These are phyloP conservation scores for Meloidogyne exigua DNA, from an alignment of 1,140 invertebrate species.

Conservation along the genomic window DNA sequence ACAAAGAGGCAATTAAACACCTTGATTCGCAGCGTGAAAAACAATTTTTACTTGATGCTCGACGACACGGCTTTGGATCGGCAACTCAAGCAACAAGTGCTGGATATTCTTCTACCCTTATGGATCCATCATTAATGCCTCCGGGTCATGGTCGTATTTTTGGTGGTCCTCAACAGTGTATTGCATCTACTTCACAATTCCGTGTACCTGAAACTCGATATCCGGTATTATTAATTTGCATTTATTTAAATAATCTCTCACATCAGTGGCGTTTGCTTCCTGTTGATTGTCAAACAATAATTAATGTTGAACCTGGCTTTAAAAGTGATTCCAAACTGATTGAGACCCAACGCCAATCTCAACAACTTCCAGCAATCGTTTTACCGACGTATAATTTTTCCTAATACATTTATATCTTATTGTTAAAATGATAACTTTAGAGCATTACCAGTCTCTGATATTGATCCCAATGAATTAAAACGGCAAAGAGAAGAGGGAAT, in stretches of 20 bases:
- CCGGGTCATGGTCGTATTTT: conserved; percentile 8
- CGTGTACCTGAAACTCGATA: neutral
- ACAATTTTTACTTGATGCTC: neutral
- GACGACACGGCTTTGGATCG: neutral
- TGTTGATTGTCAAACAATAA: neutral
- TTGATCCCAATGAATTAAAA: conserved; percentile 13
- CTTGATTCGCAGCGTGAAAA: conserved; percentile 20
- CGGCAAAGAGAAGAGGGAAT: conserved; percentile 6
- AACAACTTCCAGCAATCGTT: conserved; percentile 8
- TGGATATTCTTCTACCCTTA: neutral
- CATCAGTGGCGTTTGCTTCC: neutral
- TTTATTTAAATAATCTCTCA: conserved; percentile 7
- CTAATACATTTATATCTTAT: neutral
- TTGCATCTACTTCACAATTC: neutral
- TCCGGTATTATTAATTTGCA: neutral
- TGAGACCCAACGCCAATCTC: neutral
- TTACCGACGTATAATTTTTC: conserved; percentile 6
- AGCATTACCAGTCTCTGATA: conserved; percentile 16
- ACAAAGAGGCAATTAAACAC: conserved; percentile 15
- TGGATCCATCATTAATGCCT: conserved; percentile 20
- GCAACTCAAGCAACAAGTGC: neutral
- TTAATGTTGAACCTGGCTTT: conserved; percentile 8
- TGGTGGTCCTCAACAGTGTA: neutral
- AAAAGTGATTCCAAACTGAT: conserved; percentile 11
- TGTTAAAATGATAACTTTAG: neutral